Evolutionary conservation across 1,140 invertebrate genomes (phyloP).

Genomic region (Sarcophaga peregrina): DNA sequence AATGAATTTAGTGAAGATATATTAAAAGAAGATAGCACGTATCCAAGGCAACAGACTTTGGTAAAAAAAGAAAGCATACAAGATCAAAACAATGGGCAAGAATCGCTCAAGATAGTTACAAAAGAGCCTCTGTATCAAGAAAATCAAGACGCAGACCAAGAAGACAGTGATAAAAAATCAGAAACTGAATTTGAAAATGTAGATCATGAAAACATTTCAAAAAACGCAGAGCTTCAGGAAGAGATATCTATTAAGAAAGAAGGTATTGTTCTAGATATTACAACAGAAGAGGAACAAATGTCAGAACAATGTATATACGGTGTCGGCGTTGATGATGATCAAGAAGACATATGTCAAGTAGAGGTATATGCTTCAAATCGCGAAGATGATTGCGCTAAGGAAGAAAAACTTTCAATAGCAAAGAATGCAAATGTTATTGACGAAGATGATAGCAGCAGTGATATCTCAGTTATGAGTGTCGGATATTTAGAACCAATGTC

Average conservation of each 20-base stretch:
- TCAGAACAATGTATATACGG: background rate
- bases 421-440: background rate
- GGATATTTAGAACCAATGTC: background rate
- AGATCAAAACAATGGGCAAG: too few species aligned
- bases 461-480: background rate
- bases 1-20: background rate
- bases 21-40: background rate
- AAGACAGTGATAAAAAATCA: too few species aligned
- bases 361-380: slow-evolving; percentile 8
- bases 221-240: background rate
- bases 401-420: background rate
- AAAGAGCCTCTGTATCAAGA: too few species aligned
- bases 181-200: too few species aligned
- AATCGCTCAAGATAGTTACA: too few species aligned
- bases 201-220: background rate
- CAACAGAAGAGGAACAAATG: background rate
- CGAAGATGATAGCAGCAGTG: background rate
- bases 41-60: background rate
- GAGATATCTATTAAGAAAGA: background rate
- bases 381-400: background rate
- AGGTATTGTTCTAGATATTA: background rate
- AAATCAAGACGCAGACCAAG: too few species aligned
- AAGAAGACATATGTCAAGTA: slow-evolving; percentile 4
- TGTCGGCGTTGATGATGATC: background rate
- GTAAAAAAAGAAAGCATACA: background rate